These are phyloP conservation scores for Phthorimaea operculella DNA, from an alignment of 1,140 invertebrate species.

Conservation along the genomic window DNA sequence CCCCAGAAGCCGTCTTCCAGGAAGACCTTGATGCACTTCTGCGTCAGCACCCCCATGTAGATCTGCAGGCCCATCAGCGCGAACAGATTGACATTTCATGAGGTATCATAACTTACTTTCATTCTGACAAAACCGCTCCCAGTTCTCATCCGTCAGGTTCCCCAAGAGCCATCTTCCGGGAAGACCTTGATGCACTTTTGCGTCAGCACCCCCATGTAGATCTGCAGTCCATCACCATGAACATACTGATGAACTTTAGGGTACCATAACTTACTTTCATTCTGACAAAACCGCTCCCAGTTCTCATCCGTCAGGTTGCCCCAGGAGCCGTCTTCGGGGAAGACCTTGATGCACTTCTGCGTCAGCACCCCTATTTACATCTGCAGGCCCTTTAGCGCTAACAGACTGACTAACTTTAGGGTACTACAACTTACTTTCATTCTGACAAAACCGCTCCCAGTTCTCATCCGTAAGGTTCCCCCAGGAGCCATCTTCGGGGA, in stretches of 20 bases:
- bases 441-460: constrained; percentile 82
- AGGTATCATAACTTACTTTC: constrained; percentile 75
- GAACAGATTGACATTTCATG: too few species aligned
- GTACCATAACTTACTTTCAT: constrained; percentile 79
- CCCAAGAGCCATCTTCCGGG: constrained; percentile 85
- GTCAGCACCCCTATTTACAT: constrained; percentile 98
- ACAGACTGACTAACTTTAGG: too few species aligned
- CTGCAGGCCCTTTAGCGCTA: constrained; percentile 97
- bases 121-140: constrained; percentile 82
- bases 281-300: constrained; percentile 82
- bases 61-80: constrained; percentile 98
- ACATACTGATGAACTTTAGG: too few species aligned
- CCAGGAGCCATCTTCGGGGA: constrained; percentile 87
- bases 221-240: constrained; percentile 98
- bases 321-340: constrained; percentile 87
- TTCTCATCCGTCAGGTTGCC: constrained; percentile 88
- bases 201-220: constrained; percentile 97
- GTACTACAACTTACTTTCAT: constrained; percentile 77
- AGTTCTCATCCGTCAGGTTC: constrained; percentile 89
- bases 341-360: constrained; percentile 94
- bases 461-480: constrained; percentile 90
- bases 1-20: constrained; percentile 87
- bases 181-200: constrained; percentile 96
- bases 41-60: constrained; percentile 97
- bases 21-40: constrained; percentile 95